Evolutionary conservation across 2,888 invertebrate genomes (phyloP).

Genomic region (Halocaridina rubra): DNA sequence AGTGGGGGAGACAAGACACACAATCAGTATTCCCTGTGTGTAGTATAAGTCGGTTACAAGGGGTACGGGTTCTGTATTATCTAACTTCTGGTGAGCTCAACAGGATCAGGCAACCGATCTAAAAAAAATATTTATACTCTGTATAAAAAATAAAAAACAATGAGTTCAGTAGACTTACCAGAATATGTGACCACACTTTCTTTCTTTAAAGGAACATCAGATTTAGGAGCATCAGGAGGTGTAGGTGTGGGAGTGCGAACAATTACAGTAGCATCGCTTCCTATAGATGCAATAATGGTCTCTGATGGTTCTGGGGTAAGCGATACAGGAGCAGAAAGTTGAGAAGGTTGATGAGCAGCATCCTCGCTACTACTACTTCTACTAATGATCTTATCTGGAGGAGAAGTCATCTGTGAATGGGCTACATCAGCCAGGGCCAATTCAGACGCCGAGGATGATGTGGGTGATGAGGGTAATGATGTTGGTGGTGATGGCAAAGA

Average conservation of each 20-base stretch:
- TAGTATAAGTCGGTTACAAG: no score
- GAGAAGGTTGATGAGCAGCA: neutral
- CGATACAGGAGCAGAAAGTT: neutral
- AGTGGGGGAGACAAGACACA: no score
- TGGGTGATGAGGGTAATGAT: neutral
- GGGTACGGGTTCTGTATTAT: no score
- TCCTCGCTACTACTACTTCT: neutral
- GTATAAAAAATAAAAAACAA: no score
- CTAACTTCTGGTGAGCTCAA: no score
- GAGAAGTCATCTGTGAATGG: constrained; percentile 1
- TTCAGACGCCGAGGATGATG: neutral
- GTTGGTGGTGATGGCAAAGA: neutral
- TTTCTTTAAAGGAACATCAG: constrained; percentile 40
- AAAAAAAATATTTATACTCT: no score
- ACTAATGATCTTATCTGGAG: neutral
- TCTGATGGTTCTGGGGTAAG: constrained; percentile 34
- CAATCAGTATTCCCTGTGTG: no score
- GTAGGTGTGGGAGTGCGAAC: constrained; percentile 63
- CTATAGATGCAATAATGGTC: constrained; percentile 60
- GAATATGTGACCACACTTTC: constrained; percentile 50
- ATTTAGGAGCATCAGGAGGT: constrained; percentile 27
- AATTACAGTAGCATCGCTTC: constrained; percentile 62
- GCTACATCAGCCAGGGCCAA: constrained; percentile 1
- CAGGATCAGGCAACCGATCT: no score
- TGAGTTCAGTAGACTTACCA: constrained; percentile 46